Conservation (phyloP, 2,113 vertebrate species). For the Panthera uncia region DNA sequence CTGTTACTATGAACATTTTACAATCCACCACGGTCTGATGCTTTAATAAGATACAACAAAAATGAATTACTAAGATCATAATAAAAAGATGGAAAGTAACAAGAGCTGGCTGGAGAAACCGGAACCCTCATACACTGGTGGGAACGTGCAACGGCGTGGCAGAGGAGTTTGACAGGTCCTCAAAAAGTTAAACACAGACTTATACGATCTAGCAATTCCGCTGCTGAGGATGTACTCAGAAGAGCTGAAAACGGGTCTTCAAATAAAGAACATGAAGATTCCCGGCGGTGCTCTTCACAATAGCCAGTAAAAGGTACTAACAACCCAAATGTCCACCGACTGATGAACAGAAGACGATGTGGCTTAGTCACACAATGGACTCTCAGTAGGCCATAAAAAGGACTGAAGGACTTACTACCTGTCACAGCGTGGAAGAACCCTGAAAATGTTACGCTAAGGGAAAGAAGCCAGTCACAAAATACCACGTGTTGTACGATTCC, state of each 20-base stretch:
- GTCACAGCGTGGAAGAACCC: background rate
- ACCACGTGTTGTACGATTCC: background rate
- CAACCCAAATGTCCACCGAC: background rate
- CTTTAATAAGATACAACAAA: slow-evolving; percentile 1
- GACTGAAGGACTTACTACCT: background rate
- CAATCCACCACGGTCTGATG: background rate
- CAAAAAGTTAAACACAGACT: background rate
- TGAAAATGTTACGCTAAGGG: background rate
- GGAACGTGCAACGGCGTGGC: no score
- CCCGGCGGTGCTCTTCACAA: background rate
- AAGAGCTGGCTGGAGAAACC: background rate
- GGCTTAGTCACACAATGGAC: background rate
- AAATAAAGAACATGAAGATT: background rate
- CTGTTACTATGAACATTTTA: background rate
- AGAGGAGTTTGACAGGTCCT: background rate
- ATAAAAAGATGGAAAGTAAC: background rate
- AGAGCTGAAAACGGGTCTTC: background rate
- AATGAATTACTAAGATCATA: background rate
- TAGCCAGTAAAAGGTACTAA: background rate
- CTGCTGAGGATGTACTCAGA: background rate
- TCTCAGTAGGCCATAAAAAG: background rate
- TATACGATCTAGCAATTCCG: background rate
- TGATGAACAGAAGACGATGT: background rate
- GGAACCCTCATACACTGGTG: background rate
- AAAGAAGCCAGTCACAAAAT: background rate